Evolutionary conservation across 2,113 vertebrate species (phyloP).

Genomic region (Zosterops borbonicus): DNA sequence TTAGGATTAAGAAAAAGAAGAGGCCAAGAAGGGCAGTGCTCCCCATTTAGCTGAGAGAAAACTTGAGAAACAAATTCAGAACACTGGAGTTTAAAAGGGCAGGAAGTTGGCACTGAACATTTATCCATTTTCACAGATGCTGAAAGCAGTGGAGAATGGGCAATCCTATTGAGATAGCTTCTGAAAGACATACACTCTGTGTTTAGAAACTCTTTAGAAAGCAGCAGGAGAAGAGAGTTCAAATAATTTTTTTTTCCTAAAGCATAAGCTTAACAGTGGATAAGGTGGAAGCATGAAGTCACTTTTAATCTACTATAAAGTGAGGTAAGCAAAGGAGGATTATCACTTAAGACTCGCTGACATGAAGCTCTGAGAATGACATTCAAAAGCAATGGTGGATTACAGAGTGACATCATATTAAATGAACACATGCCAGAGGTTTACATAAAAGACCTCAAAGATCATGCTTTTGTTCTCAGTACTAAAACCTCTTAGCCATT

Average conservation of each 20-base stretch:
- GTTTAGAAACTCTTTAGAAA: constrained; percentile 50
- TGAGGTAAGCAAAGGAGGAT: constrained; percentile 66
- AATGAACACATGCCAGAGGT: constrained; percentile 54
- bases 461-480: constrained; percentile 30
- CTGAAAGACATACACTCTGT: not conserved
- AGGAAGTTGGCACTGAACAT: constrained; percentile 2
- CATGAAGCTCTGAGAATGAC: constrained; percentile 61
- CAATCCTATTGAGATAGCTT: constrained; percentile 10
- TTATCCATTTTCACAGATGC: constrained; percentile 12
- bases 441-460: constrained; percentile 51
- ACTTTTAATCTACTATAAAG: constrained; percentile 64
- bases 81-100: not conserved
- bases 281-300: constrained; percentile 59
- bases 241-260: constrained; percentile 45
- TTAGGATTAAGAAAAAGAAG: constrained; percentile 23
- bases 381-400: constrained; percentile 66
- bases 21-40: not conserved
- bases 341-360: constrained; percentile 62
- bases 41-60: not conserved
- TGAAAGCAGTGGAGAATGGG: constrained; percentile 3
- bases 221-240: constrained; percentile 34
- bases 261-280: constrained; percentile 34
- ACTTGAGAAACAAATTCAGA: not conserved
- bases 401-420: constrained; percentile 60
- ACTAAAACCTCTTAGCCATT: not conserved